Conservation (phyloP, 2,888 invertebrate genomes). For the Eupeodes luniger region DNA sequence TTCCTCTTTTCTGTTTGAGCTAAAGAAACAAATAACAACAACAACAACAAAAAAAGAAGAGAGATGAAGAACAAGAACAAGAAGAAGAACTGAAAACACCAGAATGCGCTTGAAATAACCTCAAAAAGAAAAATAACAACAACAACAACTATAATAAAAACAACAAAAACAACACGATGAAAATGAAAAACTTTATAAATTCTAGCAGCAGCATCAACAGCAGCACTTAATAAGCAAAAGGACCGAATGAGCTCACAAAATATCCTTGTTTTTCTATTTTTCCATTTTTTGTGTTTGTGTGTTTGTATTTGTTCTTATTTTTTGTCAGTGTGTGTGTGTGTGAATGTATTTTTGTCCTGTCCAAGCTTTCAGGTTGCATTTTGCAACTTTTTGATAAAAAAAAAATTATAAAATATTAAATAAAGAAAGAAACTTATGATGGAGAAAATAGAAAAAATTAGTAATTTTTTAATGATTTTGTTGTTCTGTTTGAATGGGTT, state of each 20-base stretch:
- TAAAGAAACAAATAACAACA: neutral
- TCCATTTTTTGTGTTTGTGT: neutral
- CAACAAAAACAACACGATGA: slow-evolving; percentile 26
- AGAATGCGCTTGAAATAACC: slow-evolving; percentile 58
- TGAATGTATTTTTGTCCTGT: slow-evolving; percentile 44
- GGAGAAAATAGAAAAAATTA: slow-evolving; percentile 67
- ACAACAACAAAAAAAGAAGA: slow-evolving; percentile 19
- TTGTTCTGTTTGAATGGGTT: slow-evolving; percentile 43
- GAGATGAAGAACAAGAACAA: neutral
- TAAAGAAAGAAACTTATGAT: slow-evolving; percentile 59
- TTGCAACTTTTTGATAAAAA: slow-evolving; percentile 54
- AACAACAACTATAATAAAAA: neutral
- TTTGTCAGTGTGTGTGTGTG: neutral
- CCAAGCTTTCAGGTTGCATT: slow-evolving; percentile 69
- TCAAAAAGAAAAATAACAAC: slow-evolving; percentile 42
- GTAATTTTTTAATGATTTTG: slow-evolving; percentile 74
- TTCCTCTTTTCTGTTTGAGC: slow-evolving; percentile 38
- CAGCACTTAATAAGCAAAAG: slow-evolving; percentile 73
- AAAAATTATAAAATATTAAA: slow-evolving; percentile 12
- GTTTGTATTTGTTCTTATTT: slow-evolving; percentile 6
- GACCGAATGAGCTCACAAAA: slow-evolving; percentile 70
- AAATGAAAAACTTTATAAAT: slow-evolving; percentile 60
- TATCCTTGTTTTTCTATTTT: slow-evolving; percentile 40
- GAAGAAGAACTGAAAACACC: slow-evolving; percentile 23
- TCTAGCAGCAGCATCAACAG: slow-evolving; percentile 56